Conservation (phyloP, 2,113 vertebrate species). For the Todiramphus saurophagus region DNA sequence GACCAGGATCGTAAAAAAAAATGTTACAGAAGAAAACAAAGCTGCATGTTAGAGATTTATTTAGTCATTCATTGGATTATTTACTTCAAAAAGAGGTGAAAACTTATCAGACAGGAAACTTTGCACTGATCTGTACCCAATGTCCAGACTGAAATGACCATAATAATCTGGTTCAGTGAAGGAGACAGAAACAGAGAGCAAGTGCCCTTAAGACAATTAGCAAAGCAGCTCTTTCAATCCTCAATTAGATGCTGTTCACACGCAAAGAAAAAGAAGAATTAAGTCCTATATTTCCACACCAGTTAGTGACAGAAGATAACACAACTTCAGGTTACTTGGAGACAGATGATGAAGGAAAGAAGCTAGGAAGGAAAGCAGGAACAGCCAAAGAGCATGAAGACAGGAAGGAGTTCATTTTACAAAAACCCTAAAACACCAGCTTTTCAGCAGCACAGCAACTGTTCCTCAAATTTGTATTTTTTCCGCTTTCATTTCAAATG, state of each 20-base stretch:
- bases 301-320: background rate
- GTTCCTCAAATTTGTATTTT: background rate
- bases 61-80: background rate
- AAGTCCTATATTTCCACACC: background rate
- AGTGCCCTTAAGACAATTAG: background rate
- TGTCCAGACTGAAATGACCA: background rate
- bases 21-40: background rate
- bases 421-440: background rate
- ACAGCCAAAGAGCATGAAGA: background rate
- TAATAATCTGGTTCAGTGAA: background rate
- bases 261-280: background rate
- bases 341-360: background rate
- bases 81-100: background rate
- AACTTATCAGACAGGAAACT: background rate
- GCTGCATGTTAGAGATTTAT: background rate
- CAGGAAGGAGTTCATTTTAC: background rate
- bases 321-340: background rate
- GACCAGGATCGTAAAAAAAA: background rate
- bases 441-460: background rate
- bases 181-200: background rate
- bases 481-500: background rate
- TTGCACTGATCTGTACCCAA: background rate
- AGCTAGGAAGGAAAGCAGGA: background rate
- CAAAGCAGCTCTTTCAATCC: background rate
- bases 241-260: background rate